These are phyloP conservation scores for Pangasius djambal DNA, from an alignment of 2,797 vertebrate species.

Conservation along the genomic window DNA sequence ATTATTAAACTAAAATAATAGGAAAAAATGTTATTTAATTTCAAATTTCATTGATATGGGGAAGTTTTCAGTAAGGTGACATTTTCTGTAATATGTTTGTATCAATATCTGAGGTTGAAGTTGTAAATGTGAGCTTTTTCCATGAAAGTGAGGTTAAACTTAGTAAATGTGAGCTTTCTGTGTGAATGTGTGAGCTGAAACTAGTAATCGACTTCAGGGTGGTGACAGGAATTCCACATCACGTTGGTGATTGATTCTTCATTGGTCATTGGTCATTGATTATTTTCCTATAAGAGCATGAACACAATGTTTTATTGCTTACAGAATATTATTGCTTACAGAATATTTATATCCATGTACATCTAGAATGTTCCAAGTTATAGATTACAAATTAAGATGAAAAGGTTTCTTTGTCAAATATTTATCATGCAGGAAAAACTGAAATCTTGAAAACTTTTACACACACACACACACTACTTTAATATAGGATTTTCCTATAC, in stretches of 20 bases:
- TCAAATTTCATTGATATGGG: background rate
- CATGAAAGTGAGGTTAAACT: background rate
- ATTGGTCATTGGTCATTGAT: no score
- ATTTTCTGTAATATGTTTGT: background rate
- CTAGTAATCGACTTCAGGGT: background rate
- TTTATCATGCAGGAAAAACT: background rate
- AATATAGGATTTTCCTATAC: background rate
- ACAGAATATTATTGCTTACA: background rate
- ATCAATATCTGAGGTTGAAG: background rate
- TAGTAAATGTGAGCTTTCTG: background rate
- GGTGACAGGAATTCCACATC: no score
- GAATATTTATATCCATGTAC: background rate
- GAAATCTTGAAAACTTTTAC: no score
- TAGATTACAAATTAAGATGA: background rate
- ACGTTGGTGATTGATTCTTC: no score
- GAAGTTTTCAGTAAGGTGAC: background rate
- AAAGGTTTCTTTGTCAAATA: no score
- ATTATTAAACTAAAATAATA: no score
- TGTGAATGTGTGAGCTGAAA: constrained; percentile 1
- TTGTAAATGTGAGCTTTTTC: background rate
- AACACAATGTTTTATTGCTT: background rate
- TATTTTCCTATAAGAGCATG: background rate
- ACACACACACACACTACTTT: no score
- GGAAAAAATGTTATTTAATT: background rate
- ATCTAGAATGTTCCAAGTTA: background rate